These are phyloP conservation scores for Acipenser ruthenus DNA, from an alignment of 2,797 vertebrate species.

Conservation along the genomic window DNA sequence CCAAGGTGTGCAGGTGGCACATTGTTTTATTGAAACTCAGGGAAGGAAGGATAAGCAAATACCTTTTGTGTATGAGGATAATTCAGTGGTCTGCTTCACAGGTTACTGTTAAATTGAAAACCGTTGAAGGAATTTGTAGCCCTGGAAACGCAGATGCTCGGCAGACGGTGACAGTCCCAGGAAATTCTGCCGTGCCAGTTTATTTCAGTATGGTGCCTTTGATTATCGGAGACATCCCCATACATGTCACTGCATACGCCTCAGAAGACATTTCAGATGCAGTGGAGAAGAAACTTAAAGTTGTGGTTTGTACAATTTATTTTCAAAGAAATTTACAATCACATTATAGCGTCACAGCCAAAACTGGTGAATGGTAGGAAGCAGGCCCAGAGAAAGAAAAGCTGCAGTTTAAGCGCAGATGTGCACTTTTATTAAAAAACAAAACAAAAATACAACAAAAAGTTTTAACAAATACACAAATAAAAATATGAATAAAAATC, in stretches of 20 bases:
- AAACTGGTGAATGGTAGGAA: too few relatives aligned
- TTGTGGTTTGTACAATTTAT: constrained; percentile 38
- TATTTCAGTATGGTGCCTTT: constrained; percentile 54
- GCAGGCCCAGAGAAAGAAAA: too few relatives aligned
- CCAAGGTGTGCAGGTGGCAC: too few relatives aligned
- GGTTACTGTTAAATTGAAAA: constrained; percentile 40
- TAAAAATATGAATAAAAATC: too few relatives aligned
- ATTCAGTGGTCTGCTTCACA: constrained; percentile 15
- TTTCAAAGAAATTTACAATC: background rate
- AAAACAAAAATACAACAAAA: too few relatives aligned
- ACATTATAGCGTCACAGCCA: too few relatives aligned
- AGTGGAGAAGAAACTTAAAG: constrained; percentile 44
- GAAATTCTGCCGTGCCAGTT: constrained; percentile 44
- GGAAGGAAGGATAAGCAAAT: too few relatives aligned
- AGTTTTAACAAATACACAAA: too few relatives aligned
- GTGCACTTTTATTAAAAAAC: too few relatives aligned
- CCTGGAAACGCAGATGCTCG: constrained; percentile 20
- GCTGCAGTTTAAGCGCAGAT: too few relatives aligned
- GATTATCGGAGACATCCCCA: constrained; percentile 41
- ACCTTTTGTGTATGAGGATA: too few relatives aligned
- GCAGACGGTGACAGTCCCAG: constrained; percentile 28
- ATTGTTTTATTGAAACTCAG: too few relatives aligned
- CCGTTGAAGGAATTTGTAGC: constrained; percentile 38
- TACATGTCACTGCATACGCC: constrained; percentile 36
- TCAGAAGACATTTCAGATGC: constrained; percentile 19